A percentile compares a stretch with the other conserved stretches of the same genome.
phyloP scores from a whole-genome alignment of 2,888 invertebrate species.

The Campaea margaritaria region DNA sequence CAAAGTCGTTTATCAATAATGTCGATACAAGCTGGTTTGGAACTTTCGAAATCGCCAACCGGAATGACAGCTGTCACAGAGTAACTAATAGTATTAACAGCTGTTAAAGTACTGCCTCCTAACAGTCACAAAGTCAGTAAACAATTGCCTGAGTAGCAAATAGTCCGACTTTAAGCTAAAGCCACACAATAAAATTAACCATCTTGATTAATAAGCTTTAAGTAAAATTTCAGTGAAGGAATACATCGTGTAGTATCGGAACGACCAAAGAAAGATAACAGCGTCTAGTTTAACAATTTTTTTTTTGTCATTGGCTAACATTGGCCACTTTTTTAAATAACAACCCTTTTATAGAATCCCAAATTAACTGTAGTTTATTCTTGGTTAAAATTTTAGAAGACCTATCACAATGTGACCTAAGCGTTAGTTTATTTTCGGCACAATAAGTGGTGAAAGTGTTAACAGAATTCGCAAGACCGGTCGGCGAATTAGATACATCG shows the following conservation, averaged over 20 bases:
- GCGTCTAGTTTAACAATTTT: too few relatives aligned
- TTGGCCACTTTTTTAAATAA: too few relatives aligned
- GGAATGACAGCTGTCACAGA: constrained; percentile 35
- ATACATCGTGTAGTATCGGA: too few relatives aligned
- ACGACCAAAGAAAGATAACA: too few relatives aligned
- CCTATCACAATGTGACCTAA: constrained; percentile 8
- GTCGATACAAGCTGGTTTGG: constrained; percentile 26
- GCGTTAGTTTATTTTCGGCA: constrained; percentile 21
- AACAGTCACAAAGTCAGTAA: neutral
- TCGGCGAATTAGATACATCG: constrained; percentile 23
- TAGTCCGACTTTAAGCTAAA: neutral
- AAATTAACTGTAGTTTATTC: too few relatives aligned
- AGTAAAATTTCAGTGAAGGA: too few relatives aligned
- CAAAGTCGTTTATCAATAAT: constrained; percentile 33
- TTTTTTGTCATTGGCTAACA: too few relatives aligned
- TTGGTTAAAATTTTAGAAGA: too few relatives aligned
- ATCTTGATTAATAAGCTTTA: too few relatives aligned
- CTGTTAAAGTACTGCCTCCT: constrained; percentile 11
- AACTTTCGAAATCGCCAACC: constrained; percentile 41
- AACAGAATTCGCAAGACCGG: constrained; percentile 32
- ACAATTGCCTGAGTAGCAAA: neutral
- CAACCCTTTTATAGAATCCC: too few relatives aligned
- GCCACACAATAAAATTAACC: too few relatives aligned
- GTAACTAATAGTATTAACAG: neutral
- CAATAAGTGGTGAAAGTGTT: constrained; percentile 35